phyloP scores from a whole-genome alignment of 2,888 invertebrate genomes.

The Apamea epomidion region DNA sequence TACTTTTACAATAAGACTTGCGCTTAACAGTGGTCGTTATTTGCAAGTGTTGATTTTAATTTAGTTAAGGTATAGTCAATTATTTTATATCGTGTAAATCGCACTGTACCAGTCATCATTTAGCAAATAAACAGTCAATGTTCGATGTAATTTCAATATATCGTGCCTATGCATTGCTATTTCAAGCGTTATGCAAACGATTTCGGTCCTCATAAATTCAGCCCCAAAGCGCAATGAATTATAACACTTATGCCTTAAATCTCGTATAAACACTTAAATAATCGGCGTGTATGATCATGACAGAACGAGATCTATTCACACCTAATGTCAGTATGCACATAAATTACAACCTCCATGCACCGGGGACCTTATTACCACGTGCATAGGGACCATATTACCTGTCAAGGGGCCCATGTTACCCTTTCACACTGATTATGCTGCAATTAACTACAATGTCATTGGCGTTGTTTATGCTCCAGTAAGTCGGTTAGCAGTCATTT shows the following conservation, averaged over 20 bases:
- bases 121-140: background rate
- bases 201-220: conserved; percentile 39
- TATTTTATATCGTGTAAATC: background rate
- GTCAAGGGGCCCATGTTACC: conserved; percentile 60
- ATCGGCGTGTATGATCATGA: conserved; percentile 66
- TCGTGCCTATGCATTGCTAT: background rate
- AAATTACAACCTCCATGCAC: conserved; percentile 64
- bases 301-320: conserved; percentile 69
- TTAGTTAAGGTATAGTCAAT: accelerated
- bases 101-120: background rate
- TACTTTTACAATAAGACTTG: background rate
- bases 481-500: conserved; percentile 47
- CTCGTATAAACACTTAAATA: conserved; percentile 45
- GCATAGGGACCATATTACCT: conserved; percentile 58
- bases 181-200: conserved; percentile 11
- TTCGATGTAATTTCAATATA: background rate
- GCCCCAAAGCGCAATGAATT: conserved; percentile 38
- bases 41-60: background rate
- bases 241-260: conserved; percentile 51
- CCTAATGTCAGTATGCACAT: conserved; percentile 73
- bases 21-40: background rate
- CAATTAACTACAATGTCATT: conserved; percentile 73
- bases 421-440: conserved; percentile 69
- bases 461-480: conserved; percentile 58
- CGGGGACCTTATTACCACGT: conserved; percentile 48